Evolutionary conservation across 2,113 vertebrate species (phyloP).

Genomic region (Melanocharis versteri): DNA sequence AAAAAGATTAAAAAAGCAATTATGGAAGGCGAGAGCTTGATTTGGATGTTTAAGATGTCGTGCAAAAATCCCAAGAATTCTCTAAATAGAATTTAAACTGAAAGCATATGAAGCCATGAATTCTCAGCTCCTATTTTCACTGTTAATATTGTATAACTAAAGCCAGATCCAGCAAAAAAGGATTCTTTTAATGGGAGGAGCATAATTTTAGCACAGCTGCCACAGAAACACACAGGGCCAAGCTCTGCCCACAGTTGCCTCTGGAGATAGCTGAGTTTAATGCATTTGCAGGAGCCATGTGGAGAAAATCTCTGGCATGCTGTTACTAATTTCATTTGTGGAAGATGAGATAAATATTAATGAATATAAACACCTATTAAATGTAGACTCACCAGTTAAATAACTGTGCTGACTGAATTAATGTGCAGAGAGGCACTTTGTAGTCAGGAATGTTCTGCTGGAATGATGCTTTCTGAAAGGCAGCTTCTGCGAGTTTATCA

Average conservation of each 20-base stretch:
- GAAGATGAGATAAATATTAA: slow-evolving; percentile 14
- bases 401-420: not conserved
- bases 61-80: not conserved
- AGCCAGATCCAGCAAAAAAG: not conserved
- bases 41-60: not conserved
- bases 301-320: not conserved
- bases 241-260: not conserved
- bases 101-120: not conserved
- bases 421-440: not conserved
- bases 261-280: not conserved
- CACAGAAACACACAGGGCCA: not conserved
- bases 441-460: not conserved
- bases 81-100: not conserved
- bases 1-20: not conserved
- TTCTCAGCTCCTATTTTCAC: not conserved
- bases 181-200: not conserved
- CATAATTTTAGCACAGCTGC: slow-evolving; percentile 18
- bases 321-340: slow-evolving; percentile 14
- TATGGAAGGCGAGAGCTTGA: not conserved
- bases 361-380: slow-evolving; percentile 7
- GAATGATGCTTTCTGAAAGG: not conserved
- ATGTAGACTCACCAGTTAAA: not conserved
- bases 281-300: not conserved
- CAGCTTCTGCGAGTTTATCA: not conserved
- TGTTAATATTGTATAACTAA: not conserved